Base-by-base conservation (phyloP, 1,140 invertebrate species). In the Drosophila quadrilineata region DNA sequence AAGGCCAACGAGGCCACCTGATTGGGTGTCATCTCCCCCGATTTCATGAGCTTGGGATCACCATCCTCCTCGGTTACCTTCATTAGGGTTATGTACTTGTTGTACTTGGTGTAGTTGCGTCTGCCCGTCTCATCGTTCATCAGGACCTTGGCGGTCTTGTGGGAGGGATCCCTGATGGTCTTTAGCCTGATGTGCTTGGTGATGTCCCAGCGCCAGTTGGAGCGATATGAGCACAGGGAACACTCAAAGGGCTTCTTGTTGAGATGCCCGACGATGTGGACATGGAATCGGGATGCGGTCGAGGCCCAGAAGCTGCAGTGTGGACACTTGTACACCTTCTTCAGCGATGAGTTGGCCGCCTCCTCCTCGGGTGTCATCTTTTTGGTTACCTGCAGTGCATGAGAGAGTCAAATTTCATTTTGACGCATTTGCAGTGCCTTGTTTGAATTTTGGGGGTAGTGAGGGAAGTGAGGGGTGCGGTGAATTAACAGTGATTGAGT, bases 191-290 rank as follows among this genome's bases (percentile, higher is more conserved):
- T 98, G 89, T 98, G 97, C 91, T 98, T 98, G 33, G 96, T 97
- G 58, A 99, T 97, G 90, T 98, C 96, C 96, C 96, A 98, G 64
- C 96, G 93, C 96, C 96, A 98, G 90, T 98, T 98, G 16, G 96
- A 98, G 64, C 96, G 94, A 87, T 98, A 97, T 16, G 95, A 93
- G 91, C 98, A 99, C 2, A 96, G 91, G 2, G 97, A 98, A 91
- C 98, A 99, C 90, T 97, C 96, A 88, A 98, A 98, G 3, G 97
- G 97, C 88, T 97, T 97, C 88, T 95, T 95, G 90, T 97, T 97
- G 59, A 96, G 91, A 91, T 97, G 96, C 12, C 96, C 96, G 14
- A 97, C 96, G 70, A 97, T 96, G 90, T 97, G 96, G 12, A 97
- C 96, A 88, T 97, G 96, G 90, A 97, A 97, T 67, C 96, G 92